A percentile compares a stretch with the other conserved stretches of the same genome.
Evolutionary conservation across 2,888 invertebrate species (phyloP).

Genomic region (Drosophila mulleri): DNA sequence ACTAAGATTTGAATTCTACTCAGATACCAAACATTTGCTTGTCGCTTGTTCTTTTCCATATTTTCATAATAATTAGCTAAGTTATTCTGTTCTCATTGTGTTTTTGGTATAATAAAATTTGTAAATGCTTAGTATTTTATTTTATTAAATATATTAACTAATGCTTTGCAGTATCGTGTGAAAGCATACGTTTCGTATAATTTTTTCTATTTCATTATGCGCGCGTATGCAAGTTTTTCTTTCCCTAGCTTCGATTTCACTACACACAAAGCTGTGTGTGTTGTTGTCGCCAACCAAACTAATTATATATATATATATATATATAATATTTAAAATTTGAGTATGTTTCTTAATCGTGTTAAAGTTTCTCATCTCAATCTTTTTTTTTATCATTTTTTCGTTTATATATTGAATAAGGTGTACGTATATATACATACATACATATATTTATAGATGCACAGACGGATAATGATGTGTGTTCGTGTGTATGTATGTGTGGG

Average conservation of each 20-base stretch:
- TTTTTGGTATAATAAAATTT: constrained; percentile 37
- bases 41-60: not conserved
- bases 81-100: constrained; percentile 20
- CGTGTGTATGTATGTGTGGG: not conserved
- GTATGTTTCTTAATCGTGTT: not conserved
- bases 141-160: constrained; percentile 48
- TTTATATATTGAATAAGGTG: not conserved
- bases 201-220: not conserved
- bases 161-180: constrained; percentile 37
- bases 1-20: constrained; percentile 14
- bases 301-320: not conserved
- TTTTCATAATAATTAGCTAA: constrained; percentile 58
- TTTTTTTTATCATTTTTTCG: not conserved
- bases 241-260: not conserved
- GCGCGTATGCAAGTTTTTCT: not conserved
- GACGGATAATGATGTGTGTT: constrained; percentile 1
- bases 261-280: not conserved
- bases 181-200: not conserved
- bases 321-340: not conserved
- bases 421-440: not conserved
- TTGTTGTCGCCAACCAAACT: not conserved
- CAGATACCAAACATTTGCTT: constrained; percentile 30
- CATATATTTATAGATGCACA: not conserved
- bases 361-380: not conserved
- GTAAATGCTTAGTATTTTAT: constrained; percentile 42